A percentile compares a stretch with the other conserved stretches of the same genome.
phyloP scores from a whole-genome alignment of 1,140 invertebrate genomes.

The Lethocerus indicus region DNA sequence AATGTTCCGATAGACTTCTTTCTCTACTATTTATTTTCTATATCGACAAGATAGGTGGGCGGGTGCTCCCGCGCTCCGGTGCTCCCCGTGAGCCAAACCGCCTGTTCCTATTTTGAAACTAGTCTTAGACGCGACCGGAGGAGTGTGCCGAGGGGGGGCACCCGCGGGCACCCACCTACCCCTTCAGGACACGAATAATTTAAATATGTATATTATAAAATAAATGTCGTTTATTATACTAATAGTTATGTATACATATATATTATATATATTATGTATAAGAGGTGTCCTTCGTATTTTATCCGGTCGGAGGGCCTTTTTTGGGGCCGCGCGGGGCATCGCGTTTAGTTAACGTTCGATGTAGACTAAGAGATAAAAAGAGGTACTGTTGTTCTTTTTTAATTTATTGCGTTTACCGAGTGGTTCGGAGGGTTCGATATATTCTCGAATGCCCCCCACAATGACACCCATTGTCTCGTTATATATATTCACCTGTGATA shows the following conservation, averaged over 20 bases:
- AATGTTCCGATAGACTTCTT: no score
- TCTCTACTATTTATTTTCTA: no score
- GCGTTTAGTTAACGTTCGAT: conserved; percentile 1
- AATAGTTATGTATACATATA: no score
- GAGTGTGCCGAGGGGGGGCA: conserved; percentile 2
- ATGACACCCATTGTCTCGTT: not conserved
- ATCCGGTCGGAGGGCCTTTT: conserved; percentile 2
- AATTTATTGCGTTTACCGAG: conserved; percentile 5
- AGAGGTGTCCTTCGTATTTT: conserved; percentile 1
- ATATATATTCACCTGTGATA: conserved; percentile 6
- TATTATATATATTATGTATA: not conserved
- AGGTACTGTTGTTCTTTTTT: conserved; percentile 10
- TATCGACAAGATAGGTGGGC: no score
- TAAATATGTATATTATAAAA: conserved; percentile 7
- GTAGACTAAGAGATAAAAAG: not conserved
- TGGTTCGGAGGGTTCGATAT: conserved; percentile 1
- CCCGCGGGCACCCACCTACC: conserved; percentile 5
- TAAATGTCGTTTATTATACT: conserved; percentile 5
- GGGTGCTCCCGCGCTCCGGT: no score
- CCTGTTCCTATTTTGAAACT: conserved; percentile 25
- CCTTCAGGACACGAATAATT: not conserved
- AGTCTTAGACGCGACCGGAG: conserved; percentile 16
- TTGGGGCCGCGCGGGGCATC: conserved; percentile 8
- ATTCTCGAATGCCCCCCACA: not conserved
- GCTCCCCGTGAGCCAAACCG: no score